Base-by-base conservation (phyloP, 2,888 invertebrate species). In the Eristalinus aeneus region DNA sequence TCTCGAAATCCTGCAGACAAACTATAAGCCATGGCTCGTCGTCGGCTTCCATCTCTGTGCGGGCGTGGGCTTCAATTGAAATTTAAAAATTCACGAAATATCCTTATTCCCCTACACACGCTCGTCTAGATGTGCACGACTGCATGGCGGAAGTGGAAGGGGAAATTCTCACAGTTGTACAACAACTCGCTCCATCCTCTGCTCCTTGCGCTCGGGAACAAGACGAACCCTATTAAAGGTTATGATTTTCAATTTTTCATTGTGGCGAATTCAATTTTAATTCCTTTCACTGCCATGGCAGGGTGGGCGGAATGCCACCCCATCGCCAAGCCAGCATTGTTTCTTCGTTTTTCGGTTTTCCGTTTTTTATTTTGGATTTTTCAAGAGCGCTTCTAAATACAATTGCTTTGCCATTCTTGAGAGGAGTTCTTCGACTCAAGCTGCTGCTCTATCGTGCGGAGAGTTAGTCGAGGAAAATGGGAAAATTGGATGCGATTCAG, bases 201-300 rank as follows among this genome's bases (percentile, higher is more conserved):
- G 39, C n/a, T 73, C 27, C 34, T 36, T 58, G 32, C 27, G 27
- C 34, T 46, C 27, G 10, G 12, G 60, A 36, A 79, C 80, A 76
- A 73, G 76, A 61, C 76, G 72, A 65, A 31, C 71, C 53, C 77
- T 71, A 65, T 82, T 78, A 77, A 77, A 77, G 81, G 77, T 82
- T 82, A 86, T 74, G 86, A 86, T 86, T 86, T 82, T 86, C 82
- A 86, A 86, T 86, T 86, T 86, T 82, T 86, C 86, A 86, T 86
- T 82, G 74, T 63, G 58, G 74, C 23, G 74, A 78, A 86, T 86
- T 78, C 77, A 86, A 86, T 86, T 82, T 86, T 86, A 82, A 86
- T 82, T 82, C 73, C 56, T 74, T 73, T 71, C 11, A 61, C 34
- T 53, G 67, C 36, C 32, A 36, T 63, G 20, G 80, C 56, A 22